phyloP scores from a whole-genome alignment of 2,797 vertebrate genomes.

The Myoxocephalus aenaeus region DNA sequence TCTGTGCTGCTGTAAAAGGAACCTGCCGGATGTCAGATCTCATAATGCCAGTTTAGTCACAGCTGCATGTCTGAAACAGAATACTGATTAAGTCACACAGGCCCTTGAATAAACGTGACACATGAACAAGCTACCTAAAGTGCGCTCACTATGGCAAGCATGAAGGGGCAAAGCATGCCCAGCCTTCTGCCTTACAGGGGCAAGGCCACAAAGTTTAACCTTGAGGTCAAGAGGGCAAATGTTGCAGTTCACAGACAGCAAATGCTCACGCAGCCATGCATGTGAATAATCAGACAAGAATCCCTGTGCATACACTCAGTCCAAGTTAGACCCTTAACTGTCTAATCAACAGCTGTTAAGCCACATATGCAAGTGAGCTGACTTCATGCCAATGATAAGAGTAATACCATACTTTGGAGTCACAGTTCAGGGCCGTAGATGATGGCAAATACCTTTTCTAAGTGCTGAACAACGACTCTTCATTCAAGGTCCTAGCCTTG shows the following conservation, averaged over 20 bases:
- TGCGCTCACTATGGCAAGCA: conserved; percentile 42
- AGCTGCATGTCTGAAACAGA: conserved; percentile 44
- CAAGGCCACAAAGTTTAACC: conserved; percentile 47
- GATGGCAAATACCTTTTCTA: conserved; percentile 49
- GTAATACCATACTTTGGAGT: conserved; percentile 51
- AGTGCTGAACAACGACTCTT: conserved; percentile 57
- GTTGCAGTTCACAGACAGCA: conserved; percentile 36
- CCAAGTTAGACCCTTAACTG: conserved; percentile 21
- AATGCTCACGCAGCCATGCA: conserved; percentile 44
- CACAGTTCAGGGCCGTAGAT: conserved; percentile 37
- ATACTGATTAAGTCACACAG: conserved; percentile 47
- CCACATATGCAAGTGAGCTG: conserved; percentile 39
- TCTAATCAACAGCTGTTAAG: conserved; percentile 63
- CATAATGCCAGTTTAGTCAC: conserved; percentile 15
- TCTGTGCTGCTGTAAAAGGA: conserved; percentile 21
- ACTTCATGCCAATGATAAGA: conserved; percentile 63
- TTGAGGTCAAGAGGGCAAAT: conserved; percentile 53
- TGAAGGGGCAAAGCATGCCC: conserved; percentile 37
- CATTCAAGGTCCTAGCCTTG: conserved; percentile 48
- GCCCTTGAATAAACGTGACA: conserved; percentile 58
- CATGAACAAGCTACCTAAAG: conserved; percentile 51
- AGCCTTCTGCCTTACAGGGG: conserved; percentile 63
- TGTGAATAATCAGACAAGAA: conserved; percentile 50
- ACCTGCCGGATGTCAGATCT: conserved; percentile 23
- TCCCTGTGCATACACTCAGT: conserved; percentile 31